phyloP scores from a whole-genome alignment of 2,113 vertebrate genomes.

The Thalassoma bifasciatum region DNA sequence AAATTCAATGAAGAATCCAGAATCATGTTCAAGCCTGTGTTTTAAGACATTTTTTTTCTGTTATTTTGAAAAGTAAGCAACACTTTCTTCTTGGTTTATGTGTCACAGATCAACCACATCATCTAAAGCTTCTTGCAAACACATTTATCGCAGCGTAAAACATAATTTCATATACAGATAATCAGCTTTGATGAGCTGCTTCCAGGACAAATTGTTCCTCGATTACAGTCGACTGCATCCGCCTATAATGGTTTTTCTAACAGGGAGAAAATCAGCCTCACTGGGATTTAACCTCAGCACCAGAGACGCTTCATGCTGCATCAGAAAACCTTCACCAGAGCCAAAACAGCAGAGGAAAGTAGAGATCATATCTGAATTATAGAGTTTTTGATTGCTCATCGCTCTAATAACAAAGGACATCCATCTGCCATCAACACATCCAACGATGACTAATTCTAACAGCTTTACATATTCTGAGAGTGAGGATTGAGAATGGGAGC shows the following conservation, averaged over 20 bases:
- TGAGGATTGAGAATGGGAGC: too few relatives aligned
- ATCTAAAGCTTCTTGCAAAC: neutral
- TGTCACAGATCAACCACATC: too few relatives aligned
- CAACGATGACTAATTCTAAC: neutral
- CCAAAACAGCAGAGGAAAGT: conserved; percentile 35
- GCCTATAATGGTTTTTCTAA: conserved; percentile 10
- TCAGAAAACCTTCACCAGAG: conserved; percentile 54
- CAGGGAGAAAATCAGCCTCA: conserved; percentile 45
- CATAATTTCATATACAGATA: neutral
- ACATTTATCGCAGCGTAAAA: too few relatives aligned
- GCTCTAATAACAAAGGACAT: neutral
- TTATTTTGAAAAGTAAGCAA: neutral
- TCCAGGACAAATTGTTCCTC: neutral
- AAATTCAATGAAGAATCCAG: neutral
- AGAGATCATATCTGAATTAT: conserved; percentile 17
- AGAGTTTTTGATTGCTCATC: neutral
- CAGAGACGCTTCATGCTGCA: conserved; percentile 54
- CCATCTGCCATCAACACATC: neutral
- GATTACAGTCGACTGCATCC: neutral
- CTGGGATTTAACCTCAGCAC: conserved; percentile 34
- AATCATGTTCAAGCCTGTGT: neutral
- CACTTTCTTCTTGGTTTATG: neutral
- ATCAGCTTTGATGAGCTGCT: neutral
- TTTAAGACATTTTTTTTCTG: neutral
- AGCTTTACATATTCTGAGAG: neutral